Conservation (phyloP, 2,113 vertebrate genomes). For the Fulmarus glacialis region DNA sequence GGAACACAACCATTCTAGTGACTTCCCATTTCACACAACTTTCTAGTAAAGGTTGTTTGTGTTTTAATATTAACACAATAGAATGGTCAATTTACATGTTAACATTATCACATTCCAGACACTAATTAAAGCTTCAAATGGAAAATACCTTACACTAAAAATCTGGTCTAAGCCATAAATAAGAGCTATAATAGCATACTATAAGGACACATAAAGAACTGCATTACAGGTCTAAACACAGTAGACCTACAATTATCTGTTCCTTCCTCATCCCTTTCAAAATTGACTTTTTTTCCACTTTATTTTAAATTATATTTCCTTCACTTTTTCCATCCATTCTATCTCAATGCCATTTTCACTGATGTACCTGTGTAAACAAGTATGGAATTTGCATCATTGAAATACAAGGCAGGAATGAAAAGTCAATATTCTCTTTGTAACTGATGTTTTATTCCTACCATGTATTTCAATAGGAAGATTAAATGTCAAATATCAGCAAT, state of each 20-base stretch:
- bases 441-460: neutral
- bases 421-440: slow-evolving; percentile 24
- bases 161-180: neutral
- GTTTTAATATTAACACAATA: neutral
- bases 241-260: neutral
- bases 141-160: neutral
- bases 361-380: neutral
- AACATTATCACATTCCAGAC: neutral
- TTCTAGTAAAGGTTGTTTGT: neutral
- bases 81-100: neutral
- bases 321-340: neutral
- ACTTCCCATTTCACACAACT: neutral
- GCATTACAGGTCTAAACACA: neutral
- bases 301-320: neutral
- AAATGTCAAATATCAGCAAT: slow-evolving; percentile 55
- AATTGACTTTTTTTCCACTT: neutral
- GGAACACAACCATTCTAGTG: neutral
- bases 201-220: neutral
- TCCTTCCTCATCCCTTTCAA: neutral
- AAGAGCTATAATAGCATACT: neutral
- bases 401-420: slow-evolving; percentile 10
- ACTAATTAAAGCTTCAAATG: neutral
- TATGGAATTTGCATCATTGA: neutral
- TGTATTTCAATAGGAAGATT: slow-evolving; percentile 28
- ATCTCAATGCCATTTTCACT: neutral